phyloP scores from a whole-genome alignment of 2,888 invertebrate species.

The Philereme transversata region DNA sequence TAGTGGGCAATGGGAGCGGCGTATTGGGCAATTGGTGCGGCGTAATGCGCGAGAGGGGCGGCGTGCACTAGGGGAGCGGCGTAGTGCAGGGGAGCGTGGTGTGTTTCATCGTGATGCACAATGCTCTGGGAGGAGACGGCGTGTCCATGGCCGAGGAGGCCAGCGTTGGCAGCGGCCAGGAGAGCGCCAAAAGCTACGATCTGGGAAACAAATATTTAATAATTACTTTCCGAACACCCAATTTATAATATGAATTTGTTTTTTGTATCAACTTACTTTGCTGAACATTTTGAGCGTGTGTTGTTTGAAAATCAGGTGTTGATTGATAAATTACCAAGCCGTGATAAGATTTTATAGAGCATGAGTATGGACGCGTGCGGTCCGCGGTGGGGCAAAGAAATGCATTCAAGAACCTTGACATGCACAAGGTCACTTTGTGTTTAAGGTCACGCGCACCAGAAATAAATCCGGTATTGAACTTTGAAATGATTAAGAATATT shows the following conservation, averaged over 20 bases:
- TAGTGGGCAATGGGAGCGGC: conserved; percentile 48
- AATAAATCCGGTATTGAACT: not conserved
- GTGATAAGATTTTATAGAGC: conserved; percentile 29
- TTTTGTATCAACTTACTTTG: conserved; percentile 53
- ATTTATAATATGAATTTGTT: no score
- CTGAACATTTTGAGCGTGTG: conserved; percentile 62
- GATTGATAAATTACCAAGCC: conserved; percentile 45
- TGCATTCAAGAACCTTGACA: conserved; percentile 23
- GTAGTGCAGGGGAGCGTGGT: conserved; percentile 54
- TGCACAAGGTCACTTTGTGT: conserved; percentile 8
- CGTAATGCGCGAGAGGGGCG: conserved; percentile 47
- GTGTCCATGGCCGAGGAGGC: conserved; percentile 62
- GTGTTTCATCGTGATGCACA: conserved; percentile 62
- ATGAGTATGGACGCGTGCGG: conserved; percentile 4
- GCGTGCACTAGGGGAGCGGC: conserved; percentile 38
- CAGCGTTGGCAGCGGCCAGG: conserved; percentile 75
- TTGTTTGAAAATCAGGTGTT: conserved; percentile 50
- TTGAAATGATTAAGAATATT: not conserved
- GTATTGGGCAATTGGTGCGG: conserved; percentile 42
- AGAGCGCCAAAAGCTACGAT: conserved; percentile 68
- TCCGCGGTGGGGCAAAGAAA: conserved; percentile 26
- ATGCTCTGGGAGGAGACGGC: conserved; percentile 68
- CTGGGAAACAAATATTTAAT: conserved; percentile 41
- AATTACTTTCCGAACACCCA: no score
- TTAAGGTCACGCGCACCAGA: not conserved